Percentiles rank a stretch among this genome's conserved stretches.
These are phyloP conservation scores for Drosophila koepferae DNA, from an alignment of 2,888 invertebrate species.

Conservation along the genomic window DNA sequence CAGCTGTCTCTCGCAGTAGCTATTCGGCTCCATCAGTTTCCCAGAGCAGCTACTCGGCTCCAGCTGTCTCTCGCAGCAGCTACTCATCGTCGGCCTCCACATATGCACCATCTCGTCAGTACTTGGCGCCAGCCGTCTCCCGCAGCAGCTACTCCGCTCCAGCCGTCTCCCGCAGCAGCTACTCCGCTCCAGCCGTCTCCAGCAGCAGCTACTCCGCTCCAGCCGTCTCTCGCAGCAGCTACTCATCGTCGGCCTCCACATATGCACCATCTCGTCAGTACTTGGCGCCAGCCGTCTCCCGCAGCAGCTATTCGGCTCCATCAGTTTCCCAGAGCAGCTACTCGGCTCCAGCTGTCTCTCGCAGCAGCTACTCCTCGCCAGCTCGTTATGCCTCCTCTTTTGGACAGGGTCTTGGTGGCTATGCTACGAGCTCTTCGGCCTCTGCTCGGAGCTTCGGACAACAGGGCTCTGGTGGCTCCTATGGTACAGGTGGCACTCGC, in stretches of 20 bases:
- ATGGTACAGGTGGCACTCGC: slow-evolving; percentile 46
- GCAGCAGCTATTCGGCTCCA: slow-evolving; percentile 20
- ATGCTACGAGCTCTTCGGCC: slow-evolving; percentile 8
- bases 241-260: background rate
- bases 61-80: slow-evolving; percentile 14
- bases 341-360: slow-evolving; percentile 19
- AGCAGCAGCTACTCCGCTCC: slow-evolving; percentile 13
- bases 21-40: slow-evolving; percentile 21
- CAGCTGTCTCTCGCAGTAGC: slow-evolving; percentile 6
- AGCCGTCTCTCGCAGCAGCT: background rate
- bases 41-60: slow-evolving; percentile 14
- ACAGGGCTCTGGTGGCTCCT: slow-evolving; percentile 30
- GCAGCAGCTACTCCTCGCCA: slow-evolving; percentile 19
- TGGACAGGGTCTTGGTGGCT: slow-evolving; percentile 29
- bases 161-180: slow-evolving; percentile 10
- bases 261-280: slow-evolving; percentile 15
- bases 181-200: background rate
- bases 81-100: slow-evolving; percentile 11
- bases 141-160: slow-evolving; percentile 16
- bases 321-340: slow-evolving; percentile 8
- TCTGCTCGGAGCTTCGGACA: slow-evolving; percentile 27
- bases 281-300: slow-evolving; percentile 13
- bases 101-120: background rate
- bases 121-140: slow-evolving; percentile 10
- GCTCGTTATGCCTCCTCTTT: slow-evolving; percentile 34